Base-by-base conservation (phyloP, 2,797 vertebrate genomes). In the Pipistrellus pygmaeus region DNA sequence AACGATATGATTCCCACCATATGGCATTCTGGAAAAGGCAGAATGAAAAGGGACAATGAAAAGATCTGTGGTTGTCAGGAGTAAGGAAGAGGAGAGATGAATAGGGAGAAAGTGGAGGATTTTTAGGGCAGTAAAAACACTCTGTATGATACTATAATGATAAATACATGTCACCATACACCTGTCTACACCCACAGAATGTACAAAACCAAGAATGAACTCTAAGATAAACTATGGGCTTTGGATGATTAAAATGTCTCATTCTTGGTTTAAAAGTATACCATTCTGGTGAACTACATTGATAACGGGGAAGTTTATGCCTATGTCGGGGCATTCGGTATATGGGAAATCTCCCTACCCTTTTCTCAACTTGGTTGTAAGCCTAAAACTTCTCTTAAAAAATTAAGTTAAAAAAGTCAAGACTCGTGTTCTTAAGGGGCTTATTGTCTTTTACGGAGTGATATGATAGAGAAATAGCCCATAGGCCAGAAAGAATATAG, bases 401-500 rank as follows among this genome's bases (percentile, higher is more conserved):
- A n/a, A 18, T 62, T 20, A 53, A 20, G 44, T 76, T 18, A 25
- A 83, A 68, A 95, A 71, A 30, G n/a, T 87, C 38, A 87, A 44
- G 25, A 6, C 48, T 83, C 44, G 14, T 87, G 35, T 90, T 38
- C 48, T 38, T 68, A 68, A 72, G 17, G 72, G 3, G 30, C 20
- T 64, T 86, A 82, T 64, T 27, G 13, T 64, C 10, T 82, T 76
- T 85, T 66, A 77, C 66, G 23, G 11, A n/a, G 13, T 72, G 12
- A 14, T 57, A 57, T 41, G 44, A 55, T 60, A 82, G 10, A 78
- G 78, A 87, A 57, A 87, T 11, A 73, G 38, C 66, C 15, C 38
- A 87, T 55, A 44, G 23, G 1, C 18, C 10, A 76, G 69, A 80
- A 88, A 94, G 5, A 93, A 84, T 90, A 60, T 78, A 86, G 55